Evolutionary conservation across 2,797 vertebrate genomes (phyloP).

Genomic region (Falco novaeseelandiae): DNA sequence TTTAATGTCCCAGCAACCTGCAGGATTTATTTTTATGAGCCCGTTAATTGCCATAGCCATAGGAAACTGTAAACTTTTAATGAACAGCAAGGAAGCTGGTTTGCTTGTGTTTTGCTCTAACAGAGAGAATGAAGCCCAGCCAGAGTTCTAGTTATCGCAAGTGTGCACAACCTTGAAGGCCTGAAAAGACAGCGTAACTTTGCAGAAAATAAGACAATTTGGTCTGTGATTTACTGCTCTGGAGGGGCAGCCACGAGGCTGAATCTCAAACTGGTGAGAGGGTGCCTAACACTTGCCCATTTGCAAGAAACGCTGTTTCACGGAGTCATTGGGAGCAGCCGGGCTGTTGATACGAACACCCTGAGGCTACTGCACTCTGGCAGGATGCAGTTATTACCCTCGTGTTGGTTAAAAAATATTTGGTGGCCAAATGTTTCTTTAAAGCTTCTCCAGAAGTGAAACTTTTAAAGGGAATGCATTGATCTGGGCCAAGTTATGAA

Average conservation of each 20-base stretch:
- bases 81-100: background rate
- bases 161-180: background rate
- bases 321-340: rapidly evolving
- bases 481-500: background rate
- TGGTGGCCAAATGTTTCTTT: background rate
- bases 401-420: background rate
- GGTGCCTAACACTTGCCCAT: background rate
- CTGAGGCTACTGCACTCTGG: rapidly evolving
- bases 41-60: background rate
- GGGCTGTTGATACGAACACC: background rate
- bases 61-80: background rate
- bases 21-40: background rate
- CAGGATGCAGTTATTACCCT: background rate
- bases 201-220: background rate
- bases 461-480: background rate
- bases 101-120: background rate
- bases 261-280: background rate
- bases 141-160: background rate
- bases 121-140: background rate
- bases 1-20: background rate
- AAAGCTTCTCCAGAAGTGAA: background rate
- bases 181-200: background rate
- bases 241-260: background rate
- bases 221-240: background rate
- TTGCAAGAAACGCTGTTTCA: background rate